Base-by-base conservation (phyloP, 2,888 invertebrate genomes). In the Dicyrtoma fusca region DNA sequence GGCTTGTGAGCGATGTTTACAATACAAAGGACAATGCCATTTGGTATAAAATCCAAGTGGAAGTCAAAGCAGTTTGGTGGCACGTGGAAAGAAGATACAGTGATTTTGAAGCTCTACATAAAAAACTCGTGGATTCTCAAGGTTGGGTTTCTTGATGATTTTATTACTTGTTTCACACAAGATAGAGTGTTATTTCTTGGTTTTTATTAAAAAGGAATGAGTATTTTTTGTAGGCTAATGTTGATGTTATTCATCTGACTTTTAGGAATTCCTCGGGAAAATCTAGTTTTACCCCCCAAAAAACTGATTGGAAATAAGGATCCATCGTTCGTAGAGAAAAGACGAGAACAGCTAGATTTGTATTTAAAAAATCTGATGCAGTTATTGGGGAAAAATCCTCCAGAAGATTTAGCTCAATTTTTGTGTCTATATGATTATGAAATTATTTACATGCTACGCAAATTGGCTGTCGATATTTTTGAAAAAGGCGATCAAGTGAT, bases 251-350 rank as follows among this genome's bases (percentile, higher is more conserved):
- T n/a, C n/a, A n/a, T n/a, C n/a, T n/a, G n/a, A 23, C n/a, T 17
- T 49, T 13, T 17, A 80, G 79, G 79, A 1, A 80, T 80, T 69
- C 79, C 79, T 6, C 51, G 78, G 19, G 78, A 78, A 49, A 79
- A 77, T 72, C 71, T 80, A 3, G 69, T 94, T 73, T 85, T 97
- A 17, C 97, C 97, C 13, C 95, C 95, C 0, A 97, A 98, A 84
- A 96, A 95, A 85, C 87, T 94, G 3, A 90, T 96, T 81, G 91
- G 96, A 0, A 96, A 95, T 82, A 92, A 92, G 84, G 92, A 92
- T 76, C 92, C 93, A 0, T 87, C 89, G 71, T 97, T 98, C 83
- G 87, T 98, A 1, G 92, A 93, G 82, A 91, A 90, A 81, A 87
- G 97, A 69, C 88, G 92, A 73, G 87, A 88, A 76, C 92, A 90